A percentile compares a stretch with the other conserved stretches of the same genome.
phyloP scores from a whole-genome alignment of 2,888 invertebrate genomes.

The Hedya salicella region DNA sequence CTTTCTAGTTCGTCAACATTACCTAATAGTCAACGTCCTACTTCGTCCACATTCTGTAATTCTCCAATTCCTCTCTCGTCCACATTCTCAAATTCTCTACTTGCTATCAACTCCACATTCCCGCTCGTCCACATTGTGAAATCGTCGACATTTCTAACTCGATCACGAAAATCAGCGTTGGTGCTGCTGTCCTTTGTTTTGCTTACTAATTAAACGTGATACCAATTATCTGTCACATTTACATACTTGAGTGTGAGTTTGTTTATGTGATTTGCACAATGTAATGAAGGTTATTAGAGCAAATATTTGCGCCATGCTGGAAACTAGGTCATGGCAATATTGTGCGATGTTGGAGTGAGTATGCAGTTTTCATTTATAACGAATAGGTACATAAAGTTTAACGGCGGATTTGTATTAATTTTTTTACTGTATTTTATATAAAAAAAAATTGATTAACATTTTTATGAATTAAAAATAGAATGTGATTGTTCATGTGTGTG shows the following conservation, averaged over 20 bases:
- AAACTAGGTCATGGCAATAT: constrained; percentile 14
- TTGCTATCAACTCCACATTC: no score
- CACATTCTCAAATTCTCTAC: no score
- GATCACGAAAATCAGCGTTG: neutral
- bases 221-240: constrained; percentile 27
- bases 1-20: no score
- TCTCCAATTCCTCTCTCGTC: no score
- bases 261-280: constrained; percentile 21
- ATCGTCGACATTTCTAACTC: no score
- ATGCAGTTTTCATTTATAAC: constrained; percentile 9
- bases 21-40: no score
- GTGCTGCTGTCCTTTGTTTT: constrained; percentile 1
- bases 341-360: neutral
- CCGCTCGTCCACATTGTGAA: no score
- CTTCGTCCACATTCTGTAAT: no score
- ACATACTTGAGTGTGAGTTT: constrained; percentile 21
- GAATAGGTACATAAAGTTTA: no score
- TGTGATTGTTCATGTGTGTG: no score
- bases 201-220: constrained; percentile 23
- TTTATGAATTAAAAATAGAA: neutral
- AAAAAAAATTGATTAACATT: neutral
- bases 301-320: constrained; percentile 15
- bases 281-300: constrained; percentile 20
- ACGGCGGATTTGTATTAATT: constrained; percentile 6
- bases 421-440: neutral